Evolutionary conservation across 2,888 invertebrate species (phyloP), one percentile per base, ranked within the genome.

Genomic region (Tachina lurida): DNA sequence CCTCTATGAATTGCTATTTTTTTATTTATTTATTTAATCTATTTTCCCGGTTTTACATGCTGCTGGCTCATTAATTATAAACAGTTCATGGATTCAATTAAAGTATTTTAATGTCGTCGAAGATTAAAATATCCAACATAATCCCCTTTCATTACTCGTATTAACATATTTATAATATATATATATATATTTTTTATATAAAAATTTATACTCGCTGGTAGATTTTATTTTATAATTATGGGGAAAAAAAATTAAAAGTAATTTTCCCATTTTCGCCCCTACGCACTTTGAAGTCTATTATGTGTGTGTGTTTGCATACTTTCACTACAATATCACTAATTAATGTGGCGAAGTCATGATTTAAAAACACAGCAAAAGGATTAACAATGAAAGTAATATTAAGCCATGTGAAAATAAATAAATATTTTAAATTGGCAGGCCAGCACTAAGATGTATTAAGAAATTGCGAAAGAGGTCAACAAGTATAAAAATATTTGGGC

Each of bases 71-170:
- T 47, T 75, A 70, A 70, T 82, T 75, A 63, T 22, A 22, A 70
- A 47, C 43, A 43, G 68, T 70, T 75, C 70, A 75, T 82, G 70
- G 56, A 75, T 75, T 82, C 47, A 82, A 82, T 83, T 83, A 67
- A 65, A 83, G 65, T 60, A 58, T 77, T 83, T 71, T 83, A 60
- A 73, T 77, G 65, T 73, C 77, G 71, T 73, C 65, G 41, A 73
- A 54, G 58, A 77, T 83, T 83, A 83, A 83, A 77, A 70, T 65
- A 77, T 76, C 63, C 56, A 45, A 74, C 19, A 74, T 74, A 81
- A 81, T 60, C 74, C 80, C 43, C 52, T 43, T 56, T 73, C 49
- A 54, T 54, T 54, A 41, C 58, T 9, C 15, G 43, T 13, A 63
- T 47, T 17, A 17, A 39, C 45, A 67, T 19, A 58, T n/a, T 43